Evolutionary conservation across 2,797 vertebrate genomes (phyloP).

Genomic region (Sebastes itinus): DNA sequence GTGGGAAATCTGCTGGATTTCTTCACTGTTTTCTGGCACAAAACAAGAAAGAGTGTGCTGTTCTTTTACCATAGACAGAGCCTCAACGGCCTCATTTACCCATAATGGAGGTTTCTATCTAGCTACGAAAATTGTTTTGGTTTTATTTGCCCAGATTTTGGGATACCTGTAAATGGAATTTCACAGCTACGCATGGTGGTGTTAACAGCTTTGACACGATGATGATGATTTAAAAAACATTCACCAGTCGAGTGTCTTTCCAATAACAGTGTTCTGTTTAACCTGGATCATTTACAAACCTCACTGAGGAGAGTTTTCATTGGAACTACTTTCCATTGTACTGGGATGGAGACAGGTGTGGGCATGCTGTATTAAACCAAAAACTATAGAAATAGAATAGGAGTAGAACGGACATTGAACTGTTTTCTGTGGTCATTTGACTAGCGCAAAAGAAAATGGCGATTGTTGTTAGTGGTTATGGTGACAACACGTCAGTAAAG

Average conservation of each 20-base stretch:
- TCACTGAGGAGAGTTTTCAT: not conserved
- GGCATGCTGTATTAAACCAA: not conserved
- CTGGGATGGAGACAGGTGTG: not conserved
- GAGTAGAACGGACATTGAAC: too few relatives aligned
- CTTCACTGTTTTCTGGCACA: conserved; percentile 2
- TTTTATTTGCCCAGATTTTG: not conserved
- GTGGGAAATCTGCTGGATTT: not conserved
- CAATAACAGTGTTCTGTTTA: not conserved
- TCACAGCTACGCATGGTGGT: too few relatives aligned
- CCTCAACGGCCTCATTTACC: not conserved
- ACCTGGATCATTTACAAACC: not conserved
- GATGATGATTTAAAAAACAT: not conserved
- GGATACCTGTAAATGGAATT: not conserved
- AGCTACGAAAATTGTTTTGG: not conserved
- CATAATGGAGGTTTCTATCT: not conserved
- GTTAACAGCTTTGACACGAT: not conserved
- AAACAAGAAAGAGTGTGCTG: not conserved
- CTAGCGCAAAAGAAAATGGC: too few relatives aligned
- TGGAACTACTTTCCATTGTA: not conserved
- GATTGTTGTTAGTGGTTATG: too few relatives aligned
- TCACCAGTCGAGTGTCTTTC: not conserved
- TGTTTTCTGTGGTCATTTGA: too few relatives aligned
- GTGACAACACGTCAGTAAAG: too few relatives aligned
- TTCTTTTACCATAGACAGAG: not conserved
- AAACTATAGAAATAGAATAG: too few relatives aligned